These are phyloP conservation scores for Colostygia pectinataria DNA, from an alignment of 2,888 invertebrate genomes.

Conservation along the genomic window DNA sequence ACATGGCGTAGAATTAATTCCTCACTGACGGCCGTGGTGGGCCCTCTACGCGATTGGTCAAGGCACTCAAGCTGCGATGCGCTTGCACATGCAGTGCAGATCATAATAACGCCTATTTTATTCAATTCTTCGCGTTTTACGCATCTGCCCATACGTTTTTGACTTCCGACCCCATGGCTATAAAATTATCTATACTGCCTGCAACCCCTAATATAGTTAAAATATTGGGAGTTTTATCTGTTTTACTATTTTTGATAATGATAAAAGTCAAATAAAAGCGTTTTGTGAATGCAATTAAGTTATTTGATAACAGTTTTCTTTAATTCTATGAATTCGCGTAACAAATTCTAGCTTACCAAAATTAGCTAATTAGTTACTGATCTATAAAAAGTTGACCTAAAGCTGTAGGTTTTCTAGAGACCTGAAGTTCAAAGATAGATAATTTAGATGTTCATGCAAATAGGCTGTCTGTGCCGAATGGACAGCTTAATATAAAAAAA, in stretches of 20 bases:
- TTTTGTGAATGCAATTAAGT: constrained; percentile 13
- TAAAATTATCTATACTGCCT: constrained; percentile 31
- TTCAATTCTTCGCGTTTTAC: constrained; percentile 59
- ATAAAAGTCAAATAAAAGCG: constrained; percentile 12
- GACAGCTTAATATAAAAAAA: no score
- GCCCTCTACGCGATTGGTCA: constrained; percentile 60
- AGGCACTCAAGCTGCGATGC: constrained; percentile 65
- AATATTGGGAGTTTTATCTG: constrained; percentile 25
- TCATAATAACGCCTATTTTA: constrained; percentile 57
- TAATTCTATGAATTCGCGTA: not conserved
- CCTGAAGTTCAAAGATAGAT: no score
- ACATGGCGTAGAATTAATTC: constrained; percentile 57
- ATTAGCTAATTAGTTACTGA: no score
- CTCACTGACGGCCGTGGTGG: constrained; percentile 21
- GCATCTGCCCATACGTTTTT: constrained; percentile 62
- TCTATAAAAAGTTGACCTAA: no score
- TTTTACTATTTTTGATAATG: constrained; percentile 23
- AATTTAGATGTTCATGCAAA: no score
- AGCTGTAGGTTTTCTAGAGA: no score
- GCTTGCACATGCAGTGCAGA: constrained; percentile 66
- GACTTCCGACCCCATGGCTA: constrained; percentile 28
- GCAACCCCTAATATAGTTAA: constrained; percentile 26
- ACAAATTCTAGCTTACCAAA: no score
- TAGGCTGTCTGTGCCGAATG: no score
- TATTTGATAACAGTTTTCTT: constrained; percentile 7